Percentiles rank a stretch among this genome's conserved stretches.
Evolutionary conservation across 2,888 invertebrate species (phyloP).

Genomic region (Nowickia ferox): DNA sequence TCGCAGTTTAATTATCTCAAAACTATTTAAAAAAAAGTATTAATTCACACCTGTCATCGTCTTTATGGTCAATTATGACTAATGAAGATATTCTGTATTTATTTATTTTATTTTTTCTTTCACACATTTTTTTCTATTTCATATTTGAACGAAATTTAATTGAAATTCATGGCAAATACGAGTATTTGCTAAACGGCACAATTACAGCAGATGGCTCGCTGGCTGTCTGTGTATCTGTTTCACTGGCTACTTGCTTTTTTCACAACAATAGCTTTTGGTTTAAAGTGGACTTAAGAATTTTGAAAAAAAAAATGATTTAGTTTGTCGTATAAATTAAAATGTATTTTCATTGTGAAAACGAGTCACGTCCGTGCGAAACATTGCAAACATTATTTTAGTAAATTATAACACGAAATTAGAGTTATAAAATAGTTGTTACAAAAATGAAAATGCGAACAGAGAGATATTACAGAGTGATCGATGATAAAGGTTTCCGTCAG

Average conservation of each 20-base stretch:
- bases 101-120: not conserved
- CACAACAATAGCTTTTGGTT: not conserved
- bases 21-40: constrained; percentile 27
- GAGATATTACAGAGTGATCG: not conserved
- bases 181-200: constrained; percentile 65
- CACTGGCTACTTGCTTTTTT: not conserved
- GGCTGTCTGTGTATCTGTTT: not conserved
- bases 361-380: constrained; percentile 65
- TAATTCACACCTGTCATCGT: constrained; percentile 62
- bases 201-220: constrained; percentile 56
- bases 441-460: constrained; percentile 3
- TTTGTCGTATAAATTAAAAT: constrained; percentile 30
- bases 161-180: constrained; percentile 67
- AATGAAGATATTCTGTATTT: constrained; percentile 63
- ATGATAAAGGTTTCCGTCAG: too few relatives aligned
- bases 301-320: constrained; percentile 31
- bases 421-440: constrained; percentile 38
- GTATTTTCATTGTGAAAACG: constrained; percentile 38
- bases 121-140: not conserved
- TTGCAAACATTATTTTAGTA: constrained; percentile 61
- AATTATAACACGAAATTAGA: constrained; percentile 61
- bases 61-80: constrained; percentile 44
- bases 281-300: constrained; percentile 51
- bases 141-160: constrained; percentile 39
- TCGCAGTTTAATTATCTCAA: not conserved